phyloP scores from a whole-genome alignment of 2,888 invertebrate genomes.

The Diogma glabrata region DNA sequence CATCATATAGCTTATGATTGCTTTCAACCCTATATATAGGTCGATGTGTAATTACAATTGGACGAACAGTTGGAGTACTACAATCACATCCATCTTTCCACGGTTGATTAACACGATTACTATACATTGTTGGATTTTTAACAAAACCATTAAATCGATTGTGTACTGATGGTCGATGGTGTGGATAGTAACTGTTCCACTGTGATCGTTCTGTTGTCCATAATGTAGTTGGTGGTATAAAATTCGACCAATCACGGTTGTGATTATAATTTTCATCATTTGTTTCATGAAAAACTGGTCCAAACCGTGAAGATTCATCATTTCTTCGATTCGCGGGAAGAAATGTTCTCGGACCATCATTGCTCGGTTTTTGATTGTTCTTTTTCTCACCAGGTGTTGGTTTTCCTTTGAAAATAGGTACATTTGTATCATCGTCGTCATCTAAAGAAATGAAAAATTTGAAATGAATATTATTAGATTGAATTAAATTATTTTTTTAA shows the following conservation, averaged over 20 bases:
- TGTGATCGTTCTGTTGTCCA: slow-evolving; percentile 31
- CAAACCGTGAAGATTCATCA: slow-evolving; percentile 28
- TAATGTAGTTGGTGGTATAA: slow-evolving; percentile 27
- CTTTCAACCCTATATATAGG: no score
- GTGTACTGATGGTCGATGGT: neutral
- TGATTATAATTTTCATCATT: slow-evolving; percentile 26
- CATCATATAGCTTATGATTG: no score
- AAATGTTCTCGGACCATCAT: neutral
- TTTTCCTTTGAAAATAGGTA: slow-evolving; percentile 34
- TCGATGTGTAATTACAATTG: neutral
- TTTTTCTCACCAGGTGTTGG: slow-evolving; percentile 15
- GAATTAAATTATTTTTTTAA: no score
- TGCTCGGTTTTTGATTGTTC: neutral
- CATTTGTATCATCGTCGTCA: slow-evolving; percentile 32
- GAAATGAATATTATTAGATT: no score
- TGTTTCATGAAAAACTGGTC: slow-evolving; percentile 26
- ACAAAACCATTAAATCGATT: slow-evolving; percentile 1
- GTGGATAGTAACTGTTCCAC: neutral
- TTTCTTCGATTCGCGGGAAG: slow-evolving; percentile 21
- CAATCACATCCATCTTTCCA: slow-evolving; percentile 25
- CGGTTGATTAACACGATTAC: neutral
- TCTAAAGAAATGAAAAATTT: neutral
- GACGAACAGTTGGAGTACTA: slow-evolving; percentile 18
- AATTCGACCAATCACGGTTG: slow-evolving; percentile 28
- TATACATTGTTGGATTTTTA: no score